Percentiles rank a stretch among this genome's conserved stretches.
Evolutionary conservation across 1,140 invertebrate species (phyloP).

Genomic region (Drosophila oshimai): DNA sequence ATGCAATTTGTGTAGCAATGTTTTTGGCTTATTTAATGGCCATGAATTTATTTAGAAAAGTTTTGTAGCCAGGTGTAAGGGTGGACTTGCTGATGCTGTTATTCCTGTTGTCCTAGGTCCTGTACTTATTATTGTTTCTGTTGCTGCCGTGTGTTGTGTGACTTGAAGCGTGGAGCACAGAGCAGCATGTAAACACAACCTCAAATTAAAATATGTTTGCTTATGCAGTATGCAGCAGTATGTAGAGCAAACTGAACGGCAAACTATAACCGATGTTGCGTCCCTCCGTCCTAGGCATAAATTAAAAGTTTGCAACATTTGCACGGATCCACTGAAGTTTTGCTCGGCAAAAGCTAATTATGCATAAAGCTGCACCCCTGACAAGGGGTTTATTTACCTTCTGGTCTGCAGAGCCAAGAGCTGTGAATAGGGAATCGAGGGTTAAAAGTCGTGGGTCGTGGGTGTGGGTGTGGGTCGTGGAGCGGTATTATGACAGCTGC

Average conservation of each 20-base stretch:
- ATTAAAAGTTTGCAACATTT: conserved; percentile 68
- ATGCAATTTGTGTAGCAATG: no score
- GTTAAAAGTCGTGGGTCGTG: not conserved
- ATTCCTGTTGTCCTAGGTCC: conserved; percentile 5
- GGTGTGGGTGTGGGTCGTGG: not conserved
- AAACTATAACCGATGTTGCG: conserved; percentile 38
- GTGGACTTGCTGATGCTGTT: conserved; percentile 16
- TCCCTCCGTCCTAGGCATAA: conserved; percentile 52
- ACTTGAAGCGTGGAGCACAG: conserved; percentile 60
- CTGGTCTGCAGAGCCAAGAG: conserved; percentile 35
- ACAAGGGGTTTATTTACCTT: conserved; percentile 67
- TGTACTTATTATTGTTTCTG: conserved; percentile 41
- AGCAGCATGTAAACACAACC: conserved; percentile 70
- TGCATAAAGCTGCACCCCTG: conserved; percentile 58
- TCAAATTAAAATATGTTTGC: conserved; percentile 79
- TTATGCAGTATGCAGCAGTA: conserved; percentile 38
- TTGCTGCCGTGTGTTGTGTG: conserved; percentile 46
- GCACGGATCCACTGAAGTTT: conserved; percentile 54
- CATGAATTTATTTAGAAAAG: not conserved
- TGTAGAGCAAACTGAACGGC: conserved; percentile 54
- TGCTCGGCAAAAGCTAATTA: conserved; percentile 64
- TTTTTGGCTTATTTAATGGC: not conserved
- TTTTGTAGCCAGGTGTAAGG: conserved; percentile 32
- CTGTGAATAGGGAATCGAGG: not conserved
- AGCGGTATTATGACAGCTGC: conserved; percentile 70